phyloP scores from a whole-genome alignment of 2,888 invertebrate species.

The Drosophila niveifrons region DNA sequence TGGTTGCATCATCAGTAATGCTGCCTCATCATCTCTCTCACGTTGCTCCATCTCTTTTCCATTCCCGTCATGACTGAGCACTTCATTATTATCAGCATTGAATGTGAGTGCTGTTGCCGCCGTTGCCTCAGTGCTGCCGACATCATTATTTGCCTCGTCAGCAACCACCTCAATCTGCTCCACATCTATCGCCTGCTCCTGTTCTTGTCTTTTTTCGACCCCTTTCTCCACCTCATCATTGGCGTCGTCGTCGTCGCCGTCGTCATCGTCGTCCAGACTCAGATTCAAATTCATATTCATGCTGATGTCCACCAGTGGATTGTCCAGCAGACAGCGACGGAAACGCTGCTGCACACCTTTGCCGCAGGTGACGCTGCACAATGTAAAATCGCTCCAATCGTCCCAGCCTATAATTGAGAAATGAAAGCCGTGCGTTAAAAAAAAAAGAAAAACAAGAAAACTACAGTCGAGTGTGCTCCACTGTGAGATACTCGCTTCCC shows the following conservation, averaged over 20 bases:
- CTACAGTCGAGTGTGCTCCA: too few relatives aligned
- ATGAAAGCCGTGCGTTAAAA: conserved; percentile 4
- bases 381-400: conserved; percentile 85
- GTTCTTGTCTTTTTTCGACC: neutral
- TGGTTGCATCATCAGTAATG: conserved; percentile 59
- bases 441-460: too few relatives aligned
- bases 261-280: conserved; percentile 69
- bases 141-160: conserved; percentile 71
- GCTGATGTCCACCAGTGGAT: conserved; percentile 84
- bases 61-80: conserved; percentile 52
- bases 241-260: conserved; percentile 43
- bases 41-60: conserved; percentile 19
- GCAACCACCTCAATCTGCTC: conserved; percentile 44
- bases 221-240: conserved; percentile 32
- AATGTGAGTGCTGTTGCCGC: conserved; percentile 49
- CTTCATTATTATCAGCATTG: conserved; percentile 65
- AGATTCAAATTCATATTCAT: conserved; percentile 83
- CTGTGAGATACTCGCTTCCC: too few relatives aligned
- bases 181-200: conserved; percentile 18
- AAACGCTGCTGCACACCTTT: conserved; percentile 85
- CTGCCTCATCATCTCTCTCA: conserved; percentile 19
- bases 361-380: conserved; percentile 85
- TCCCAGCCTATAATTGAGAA: conserved; percentile 83
- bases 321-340: conserved; percentile 85
- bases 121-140: conserved; percentile 30